These are phyloP conservation scores for Amphiprion ocellaris DNA, from an alignment of 2,113 vertebrate species.

Conservation along the genomic window DNA sequence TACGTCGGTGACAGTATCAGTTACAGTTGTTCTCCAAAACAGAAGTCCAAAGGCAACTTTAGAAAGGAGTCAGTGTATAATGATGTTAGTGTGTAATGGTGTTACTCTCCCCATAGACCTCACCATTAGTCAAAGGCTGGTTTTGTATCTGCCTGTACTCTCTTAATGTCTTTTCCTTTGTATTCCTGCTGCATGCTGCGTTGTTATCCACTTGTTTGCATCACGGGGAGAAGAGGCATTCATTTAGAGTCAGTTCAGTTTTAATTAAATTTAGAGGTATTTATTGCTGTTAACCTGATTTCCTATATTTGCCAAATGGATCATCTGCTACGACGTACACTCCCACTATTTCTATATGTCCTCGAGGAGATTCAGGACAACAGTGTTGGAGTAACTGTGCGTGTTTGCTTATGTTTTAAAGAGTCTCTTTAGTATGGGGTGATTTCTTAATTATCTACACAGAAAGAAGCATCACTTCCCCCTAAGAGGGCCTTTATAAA, in stretches of 20 bases:
- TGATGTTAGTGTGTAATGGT: too few species aligned
- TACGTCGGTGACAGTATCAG: too few species aligned
- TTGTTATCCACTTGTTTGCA: background rate
- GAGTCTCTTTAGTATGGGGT: background rate
- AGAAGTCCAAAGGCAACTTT: too few species aligned
- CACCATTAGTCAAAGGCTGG: too few species aligned
- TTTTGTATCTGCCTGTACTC: too few species aligned
- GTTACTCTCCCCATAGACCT: too few species aligned
- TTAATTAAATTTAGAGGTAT: slow-evolving; percentile 20
- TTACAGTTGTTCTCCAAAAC: too few species aligned
- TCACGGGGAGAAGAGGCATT: background rate
- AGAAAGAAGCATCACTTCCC: too few species aligned
- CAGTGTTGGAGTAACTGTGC: background rate
- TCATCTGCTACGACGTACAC: background rate
- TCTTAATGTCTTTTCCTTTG: background rate
- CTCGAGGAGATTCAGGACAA: background rate
- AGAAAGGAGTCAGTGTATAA: too few species aligned
- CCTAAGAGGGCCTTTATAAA: background rate
- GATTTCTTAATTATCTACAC: too few species aligned
- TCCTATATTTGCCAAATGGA: slow-evolving; percentile 7
- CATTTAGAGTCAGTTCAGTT: slow-evolving; percentile 9
- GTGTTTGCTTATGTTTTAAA: slow-evolving; percentile 16
- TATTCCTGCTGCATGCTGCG: slow-evolving; percentile 1
- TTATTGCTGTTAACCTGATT: slow-evolving; percentile 22
- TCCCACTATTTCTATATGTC: background rate